Percentiles rank a stretch among this genome's conserved stretches.
Evolutionary conservation across 2,113 vertebrate species (phyloP).

Genomic region (Ondatra zibethicus): DNA sequence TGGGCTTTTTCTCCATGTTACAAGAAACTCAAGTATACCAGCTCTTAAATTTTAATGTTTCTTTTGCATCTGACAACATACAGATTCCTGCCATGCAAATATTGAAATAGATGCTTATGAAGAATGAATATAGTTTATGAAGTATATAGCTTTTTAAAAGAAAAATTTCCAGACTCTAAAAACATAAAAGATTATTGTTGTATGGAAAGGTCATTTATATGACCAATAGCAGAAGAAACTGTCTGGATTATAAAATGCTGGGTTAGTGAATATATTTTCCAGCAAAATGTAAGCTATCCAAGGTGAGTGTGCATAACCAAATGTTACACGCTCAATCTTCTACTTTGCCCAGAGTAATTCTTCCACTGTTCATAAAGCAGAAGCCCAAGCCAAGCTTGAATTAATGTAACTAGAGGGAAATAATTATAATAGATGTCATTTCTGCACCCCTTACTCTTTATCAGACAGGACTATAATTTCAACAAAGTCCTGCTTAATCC

Average conservation of each 20-base stretch:
- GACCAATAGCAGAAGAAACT: conserved; percentile 67
- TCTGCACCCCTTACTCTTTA: neutral
- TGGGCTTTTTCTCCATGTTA: conserved; percentile 72
- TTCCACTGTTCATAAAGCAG: conserved; percentile 25
- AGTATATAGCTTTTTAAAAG: conserved; percentile 37
- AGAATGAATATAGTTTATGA: conserved; percentile 65
- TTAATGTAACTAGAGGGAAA: conserved; percentile 26
- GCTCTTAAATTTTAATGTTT: conserved; percentile 78
- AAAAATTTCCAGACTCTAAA: conserved; percentile 62
- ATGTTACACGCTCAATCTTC: neutral
- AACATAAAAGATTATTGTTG: conserved; percentile 64
- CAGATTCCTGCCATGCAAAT: conserved; percentile 69
- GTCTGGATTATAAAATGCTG: conserved; percentile 72
- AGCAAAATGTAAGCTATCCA: conserved; percentile 40
- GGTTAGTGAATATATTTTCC: conserved; percentile 62
- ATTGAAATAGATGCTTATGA: conserved; percentile 57
- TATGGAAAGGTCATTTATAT: conserved; percentile 73
- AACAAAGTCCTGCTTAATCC: neutral
- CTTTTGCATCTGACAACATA: conserved; percentile 67
- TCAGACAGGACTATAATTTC: neutral
- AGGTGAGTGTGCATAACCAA: conserved; percentile 15
- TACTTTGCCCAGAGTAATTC: conserved; percentile 37
- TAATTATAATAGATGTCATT: conserved; percentile 1
- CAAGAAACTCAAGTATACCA: conserved; percentile 71
- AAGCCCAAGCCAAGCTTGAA: conserved; percentile 25